phyloP scores from a whole-genome alignment of 1,140 invertebrate genomes.

The Pogonomyrmex californicus region DNA sequence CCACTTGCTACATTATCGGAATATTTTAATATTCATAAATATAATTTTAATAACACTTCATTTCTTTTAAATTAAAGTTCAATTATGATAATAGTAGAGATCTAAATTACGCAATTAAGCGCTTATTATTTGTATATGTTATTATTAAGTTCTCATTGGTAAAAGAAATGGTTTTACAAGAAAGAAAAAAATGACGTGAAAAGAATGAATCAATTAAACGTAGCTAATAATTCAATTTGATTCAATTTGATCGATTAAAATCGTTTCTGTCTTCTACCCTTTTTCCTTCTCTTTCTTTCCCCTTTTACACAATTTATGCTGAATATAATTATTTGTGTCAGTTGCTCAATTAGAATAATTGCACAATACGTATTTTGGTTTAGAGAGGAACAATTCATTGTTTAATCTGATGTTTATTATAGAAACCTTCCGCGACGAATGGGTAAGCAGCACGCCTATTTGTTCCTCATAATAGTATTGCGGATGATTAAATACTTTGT shows the following conservation, averaged over 20 bases:
- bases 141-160: not conserved
- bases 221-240: not conserved
- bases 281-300: not conserved
- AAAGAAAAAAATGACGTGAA: not conserved
- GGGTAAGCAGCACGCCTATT: slow-evolving; percentile 1
- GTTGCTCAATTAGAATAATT: slow-evolving; percentile 34
- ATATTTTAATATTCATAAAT: slow-evolving; percentile 1
- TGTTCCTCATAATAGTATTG: slow-evolving; percentile 19
- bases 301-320: not conserved
- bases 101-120: not conserved
- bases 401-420: slow-evolving; percentile 18
- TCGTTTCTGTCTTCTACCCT: not conserved
- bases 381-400: not conserved
- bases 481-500: slow-evolving; percentile 53
- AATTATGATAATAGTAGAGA: not conserved
- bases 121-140: slow-evolving; percentile 5
- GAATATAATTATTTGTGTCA: not conserved
- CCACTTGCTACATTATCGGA: not conserved
- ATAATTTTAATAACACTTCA: not conserved
- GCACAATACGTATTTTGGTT: not conserved
- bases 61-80: slow-evolving; percentile 4
- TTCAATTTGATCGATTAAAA: not conserved
- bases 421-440: slow-evolving; percentile 6
- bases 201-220: not conserved
- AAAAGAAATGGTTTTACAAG: not conserved